A percentile compares a stretch with the other conserved stretches of the same genome.
These are phyloP conservation scores for Prosopocoilus inquinatus DNA, from an alignment of 2,888 invertebrate genomes.

Conservation along the genomic window DNA sequence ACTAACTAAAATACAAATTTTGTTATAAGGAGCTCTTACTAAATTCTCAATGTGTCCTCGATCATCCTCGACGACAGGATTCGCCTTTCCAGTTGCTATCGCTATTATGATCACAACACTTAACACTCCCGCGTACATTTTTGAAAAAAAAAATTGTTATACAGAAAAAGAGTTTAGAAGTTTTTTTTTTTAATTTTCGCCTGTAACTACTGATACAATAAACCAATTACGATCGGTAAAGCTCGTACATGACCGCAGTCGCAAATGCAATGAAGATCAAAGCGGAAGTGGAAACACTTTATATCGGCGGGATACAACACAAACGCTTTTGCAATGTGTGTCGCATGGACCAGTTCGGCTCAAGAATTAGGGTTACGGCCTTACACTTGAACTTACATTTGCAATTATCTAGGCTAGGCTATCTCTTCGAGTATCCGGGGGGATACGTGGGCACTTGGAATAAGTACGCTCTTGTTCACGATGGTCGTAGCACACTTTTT, in stretches of 20 bases:
- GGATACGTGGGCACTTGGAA: too few relatives aligned
- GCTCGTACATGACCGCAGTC: conserved; percentile 46
- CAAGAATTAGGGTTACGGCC: conserved; percentile 47
- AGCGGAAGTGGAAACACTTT: conserved; percentile 46
- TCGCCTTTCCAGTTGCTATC: conserved; percentile 33
- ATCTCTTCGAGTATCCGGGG: not conserved
- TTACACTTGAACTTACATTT: conserved; percentile 18
- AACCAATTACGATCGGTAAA: conserved; percentile 11
- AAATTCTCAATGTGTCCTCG: conserved; percentile 45
- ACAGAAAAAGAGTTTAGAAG: too few relatives aligned
- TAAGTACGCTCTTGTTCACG: too few relatives aligned
- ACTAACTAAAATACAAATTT: too few relatives aligned
- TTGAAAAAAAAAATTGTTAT: conserved; percentile 11
- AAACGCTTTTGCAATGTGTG: conserved; percentile 44
- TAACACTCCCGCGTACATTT: conserved; percentile 46
- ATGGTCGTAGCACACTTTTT: too few relatives aligned
- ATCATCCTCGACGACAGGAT: conserved; percentile 46
- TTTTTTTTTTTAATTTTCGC: not conserved
- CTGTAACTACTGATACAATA: not conserved
- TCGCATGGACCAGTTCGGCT: conserved; percentile 49
- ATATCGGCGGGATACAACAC: conserved; percentile 41
- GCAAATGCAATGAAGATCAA: conserved; percentile 46
- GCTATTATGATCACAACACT: conserved; percentile 41
- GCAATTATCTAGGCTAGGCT: not conserved
- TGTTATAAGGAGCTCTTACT: conserved; percentile 35